Percentiles rank a stretch among this genome's conserved stretches.
Evolutionary conservation across 1,140 invertebrate genomes (phyloP).

Genomic region (Ephestia elutella): DNA sequence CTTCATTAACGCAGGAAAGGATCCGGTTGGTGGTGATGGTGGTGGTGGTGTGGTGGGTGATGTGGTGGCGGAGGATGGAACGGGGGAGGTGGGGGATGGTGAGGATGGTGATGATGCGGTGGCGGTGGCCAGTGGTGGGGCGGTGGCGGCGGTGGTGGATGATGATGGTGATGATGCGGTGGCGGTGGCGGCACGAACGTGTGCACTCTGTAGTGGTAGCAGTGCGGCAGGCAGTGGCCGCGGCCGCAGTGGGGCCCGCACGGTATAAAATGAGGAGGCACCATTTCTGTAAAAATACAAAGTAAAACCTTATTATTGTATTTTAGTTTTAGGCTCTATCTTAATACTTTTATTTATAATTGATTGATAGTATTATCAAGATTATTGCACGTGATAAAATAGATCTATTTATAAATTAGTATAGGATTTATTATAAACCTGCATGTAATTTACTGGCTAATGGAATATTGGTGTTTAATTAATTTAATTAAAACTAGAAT

Average conservation of each 20-base stretch:
- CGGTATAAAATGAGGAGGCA: slow-evolving; percentile 46
- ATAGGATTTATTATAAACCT: too few relatives aligned
- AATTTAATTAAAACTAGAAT: too few relatives aligned
- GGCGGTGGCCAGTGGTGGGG: slow-evolving; percentile 39
- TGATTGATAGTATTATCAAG: too few relatives aligned
- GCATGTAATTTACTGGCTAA: too few relatives aligned
- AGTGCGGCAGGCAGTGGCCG: slow-evolving; percentile 48
- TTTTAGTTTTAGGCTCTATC: too few relatives aligned
- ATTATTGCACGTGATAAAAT: too few relatives aligned
- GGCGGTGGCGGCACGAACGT: slow-evolving; percentile 27
- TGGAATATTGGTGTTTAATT: too few relatives aligned
- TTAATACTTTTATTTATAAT: too few relatives aligned
- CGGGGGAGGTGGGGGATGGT: slow-evolving; percentile 20
- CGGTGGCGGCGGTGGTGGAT: slow-evolving; percentile 35
- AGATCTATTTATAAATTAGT: too few relatives aligned
- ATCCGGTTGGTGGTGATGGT: slow-evolving; percentile 23
- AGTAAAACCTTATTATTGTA: neutral
- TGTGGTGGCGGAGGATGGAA: slow-evolving; percentile 21
- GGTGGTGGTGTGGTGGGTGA: slow-evolving; percentile 15
- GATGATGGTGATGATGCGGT: neutral
- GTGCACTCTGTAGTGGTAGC: slow-evolving; percentile 33
- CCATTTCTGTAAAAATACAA: slow-evolving; percentile 39
- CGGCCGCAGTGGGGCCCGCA: slow-evolving; percentile 51
- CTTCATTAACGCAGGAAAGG: slow-evolving; percentile 10
- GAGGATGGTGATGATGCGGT: too few relatives aligned